Conservation (phyloP, 2,888 invertebrate genomes). For the Hemicrepidius hirtus region DNA sequence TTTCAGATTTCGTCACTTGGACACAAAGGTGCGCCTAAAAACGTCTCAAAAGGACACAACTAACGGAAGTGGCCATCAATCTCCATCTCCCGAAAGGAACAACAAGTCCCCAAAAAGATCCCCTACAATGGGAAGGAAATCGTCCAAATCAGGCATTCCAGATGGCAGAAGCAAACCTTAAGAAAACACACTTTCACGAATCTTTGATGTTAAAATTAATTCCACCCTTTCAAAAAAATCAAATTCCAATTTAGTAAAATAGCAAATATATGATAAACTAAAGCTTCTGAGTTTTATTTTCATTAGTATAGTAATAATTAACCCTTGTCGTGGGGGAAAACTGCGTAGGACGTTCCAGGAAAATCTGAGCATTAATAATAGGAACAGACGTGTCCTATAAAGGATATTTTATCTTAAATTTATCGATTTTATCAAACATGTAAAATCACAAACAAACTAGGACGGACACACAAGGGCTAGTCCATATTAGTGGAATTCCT, state of each 20-base stretch:
- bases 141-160: constrained; percentile 24
- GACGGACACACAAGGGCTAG: no score
- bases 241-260: constrained; percentile 21
- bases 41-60: constrained; percentile 72
- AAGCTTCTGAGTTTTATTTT: neutral
- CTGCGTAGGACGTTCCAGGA: neutral
- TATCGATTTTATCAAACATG: neutral
- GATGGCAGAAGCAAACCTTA: constrained; percentile 17
- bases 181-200: constrained; percentile 5
- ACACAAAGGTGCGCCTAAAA: constrained; percentile 88
- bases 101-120: constrained; percentile 74
- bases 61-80: constrained; percentile 78
- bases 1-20: constrained; percentile 87
- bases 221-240: neutral
- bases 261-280: constrained; percentile 20
- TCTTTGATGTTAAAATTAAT: constrained; percentile 29
- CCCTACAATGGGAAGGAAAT: constrained; percentile 64
- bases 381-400: constrained; percentile 11
- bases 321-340: neutral
- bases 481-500: neutral
- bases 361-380: constrained; percentile 21
- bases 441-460: no score
- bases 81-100: constrained; percentile 82
- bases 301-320: neutral
- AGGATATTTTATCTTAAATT: constrained; percentile 9